phyloP scores from a whole-genome alignment of 2,888 invertebrate genomes.

The Zhuqinia jingwanae region DNA sequence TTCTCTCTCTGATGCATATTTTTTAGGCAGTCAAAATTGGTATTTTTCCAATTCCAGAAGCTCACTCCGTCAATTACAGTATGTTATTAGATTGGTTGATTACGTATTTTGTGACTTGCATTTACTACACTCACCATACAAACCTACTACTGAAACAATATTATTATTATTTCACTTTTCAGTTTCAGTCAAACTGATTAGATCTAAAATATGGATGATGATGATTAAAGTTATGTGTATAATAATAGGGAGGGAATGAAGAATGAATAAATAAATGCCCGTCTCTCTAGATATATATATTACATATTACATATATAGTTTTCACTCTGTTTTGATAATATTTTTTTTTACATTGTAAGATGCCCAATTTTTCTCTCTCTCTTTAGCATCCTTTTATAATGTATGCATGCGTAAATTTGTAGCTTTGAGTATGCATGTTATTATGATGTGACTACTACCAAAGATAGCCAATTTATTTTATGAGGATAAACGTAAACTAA shows the following conservation, averaged over 20 bases:
- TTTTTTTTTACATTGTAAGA: constrained; percentile 32
- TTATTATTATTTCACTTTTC: constrained; percentile 35
- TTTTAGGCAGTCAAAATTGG: constrained; percentile 51
- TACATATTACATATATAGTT: constrained; percentile 18
- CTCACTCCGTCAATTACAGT: constrained; percentile 62
- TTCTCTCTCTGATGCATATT: constrained; percentile 62
- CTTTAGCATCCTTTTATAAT: too few relatives aligned
- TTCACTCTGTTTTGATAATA: not conserved
- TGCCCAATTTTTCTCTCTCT: not conserved
- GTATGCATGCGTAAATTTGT: too few relatives aligned
- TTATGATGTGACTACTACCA: constrained; percentile 14
- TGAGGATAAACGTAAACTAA: constrained; percentile 58
- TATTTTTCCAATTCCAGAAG: constrained; percentile 70
- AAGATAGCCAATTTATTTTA: constrained; percentile 52
- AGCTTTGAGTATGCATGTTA: too few relatives aligned
- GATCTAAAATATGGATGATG: constrained; percentile 59
- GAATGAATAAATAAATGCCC: constrained; percentile 45
- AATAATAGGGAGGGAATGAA: constrained; percentile 54
- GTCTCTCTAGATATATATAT: not conserved
- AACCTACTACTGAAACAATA: constrained; percentile 13
- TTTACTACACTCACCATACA: not conserved
- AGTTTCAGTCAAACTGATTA: constrained; percentile 46
- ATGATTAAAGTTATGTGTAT: constrained; percentile 30
- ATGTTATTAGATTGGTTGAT: constrained; percentile 45
- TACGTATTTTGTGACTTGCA: not conserved